These are phyloP conservation scores for Tenodera sinensis DNA, from an alignment of 2,888 invertebrate species.

Conservation along the genomic window DNA sequence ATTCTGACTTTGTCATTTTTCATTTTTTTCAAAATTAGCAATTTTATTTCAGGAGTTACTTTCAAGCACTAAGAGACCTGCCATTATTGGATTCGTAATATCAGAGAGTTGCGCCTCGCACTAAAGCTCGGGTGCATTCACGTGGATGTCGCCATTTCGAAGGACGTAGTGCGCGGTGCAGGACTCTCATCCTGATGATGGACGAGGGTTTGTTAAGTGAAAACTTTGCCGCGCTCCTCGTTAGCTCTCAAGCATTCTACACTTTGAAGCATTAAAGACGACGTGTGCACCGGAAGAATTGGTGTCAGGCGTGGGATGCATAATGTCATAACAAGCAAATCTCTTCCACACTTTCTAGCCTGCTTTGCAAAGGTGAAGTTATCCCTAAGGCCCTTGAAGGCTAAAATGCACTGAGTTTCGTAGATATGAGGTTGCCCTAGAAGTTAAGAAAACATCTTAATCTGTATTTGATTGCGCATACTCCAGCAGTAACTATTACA, in stretches of 20 bases:
- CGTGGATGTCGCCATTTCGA: not conserved
- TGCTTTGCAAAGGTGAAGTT: not conserved
- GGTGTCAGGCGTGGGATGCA: conserved; percentile 13
- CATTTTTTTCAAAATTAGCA: too few species aligned
- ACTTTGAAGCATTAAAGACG: not conserved
- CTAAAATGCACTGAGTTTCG: too few species aligned
- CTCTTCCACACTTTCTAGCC: not conserved
- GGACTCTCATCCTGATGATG: not conserved
- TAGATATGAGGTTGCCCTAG: too few species aligned
- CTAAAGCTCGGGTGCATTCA: not conserved
- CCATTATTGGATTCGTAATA: too few species aligned
- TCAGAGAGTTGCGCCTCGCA: not conserved
- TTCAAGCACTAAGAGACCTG: too few species aligned
- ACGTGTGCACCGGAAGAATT: not conserved
- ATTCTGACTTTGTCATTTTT: too few species aligned
- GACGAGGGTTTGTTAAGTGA: not conserved
- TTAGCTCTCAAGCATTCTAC: not conserved
- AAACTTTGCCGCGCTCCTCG: not conserved
- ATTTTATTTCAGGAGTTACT: too few species aligned
- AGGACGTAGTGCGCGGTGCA: not conserved
- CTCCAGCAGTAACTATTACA: too few species aligned
- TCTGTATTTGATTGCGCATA: too few species aligned
- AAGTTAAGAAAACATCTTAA: too few species aligned
- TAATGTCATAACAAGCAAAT: conserved; percentile 18
- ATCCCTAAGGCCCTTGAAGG: too few species aligned